Percentiles rank a stretch among this genome's conserved stretches.
Conservation (phyloP, 1,140 invertebrate species). For the Zaprionus vittiger region DNA sequence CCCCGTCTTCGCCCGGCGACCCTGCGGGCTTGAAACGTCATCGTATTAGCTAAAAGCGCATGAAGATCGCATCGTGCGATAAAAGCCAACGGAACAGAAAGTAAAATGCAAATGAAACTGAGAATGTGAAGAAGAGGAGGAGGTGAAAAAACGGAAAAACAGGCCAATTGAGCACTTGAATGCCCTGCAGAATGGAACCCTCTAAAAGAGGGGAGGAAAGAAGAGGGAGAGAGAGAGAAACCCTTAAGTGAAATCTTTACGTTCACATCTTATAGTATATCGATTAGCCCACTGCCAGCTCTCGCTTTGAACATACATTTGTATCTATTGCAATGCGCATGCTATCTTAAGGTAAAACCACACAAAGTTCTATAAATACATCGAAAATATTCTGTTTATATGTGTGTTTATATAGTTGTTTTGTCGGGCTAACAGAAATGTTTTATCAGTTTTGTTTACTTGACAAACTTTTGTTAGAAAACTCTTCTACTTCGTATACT, state of each 20-base stretch:
- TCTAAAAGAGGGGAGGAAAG: conserved; percentile 1
- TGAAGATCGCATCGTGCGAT: conserved; percentile 70
- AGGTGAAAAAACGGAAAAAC: conserved; percentile 12
- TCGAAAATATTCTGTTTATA: not conserved
- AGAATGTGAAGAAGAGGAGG: conserved; percentile 7
- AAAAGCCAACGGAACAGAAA: conserved; percentile 45
- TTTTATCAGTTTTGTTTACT: conserved; percentile 41
- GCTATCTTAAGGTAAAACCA: not conserved
- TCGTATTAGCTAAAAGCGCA: conserved; percentile 78
- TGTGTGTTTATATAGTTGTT: conserved; percentile 57
- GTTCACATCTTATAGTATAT: not conserved
- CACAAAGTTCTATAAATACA: conserved; percentile 60
- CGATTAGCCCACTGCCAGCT: conserved; percentile 7
- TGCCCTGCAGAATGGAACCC: conserved; percentile 17
- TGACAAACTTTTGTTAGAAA: conserved; percentile 78
- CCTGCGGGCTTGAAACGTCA: conserved; percentile 21
- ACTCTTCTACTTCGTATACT: not conserved
- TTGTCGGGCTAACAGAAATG: conserved; percentile 7
- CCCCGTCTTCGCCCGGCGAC: not conserved
- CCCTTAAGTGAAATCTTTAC: conserved; percentile 51
- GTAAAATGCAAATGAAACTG: conserved; percentile 48
- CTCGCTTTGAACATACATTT: conserved; percentile 16
- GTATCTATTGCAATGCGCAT: conserved; percentile 3
- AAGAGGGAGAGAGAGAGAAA: conserved; percentile 15
- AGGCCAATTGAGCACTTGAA: conserved; percentile 76